A percentile compares a stretch with the other conserved stretches of the same genome.
Evolutionary conservation across 2,113 vertebrate species (phyloP).

Genomic region (Menura novaehollandiae): DNA sequence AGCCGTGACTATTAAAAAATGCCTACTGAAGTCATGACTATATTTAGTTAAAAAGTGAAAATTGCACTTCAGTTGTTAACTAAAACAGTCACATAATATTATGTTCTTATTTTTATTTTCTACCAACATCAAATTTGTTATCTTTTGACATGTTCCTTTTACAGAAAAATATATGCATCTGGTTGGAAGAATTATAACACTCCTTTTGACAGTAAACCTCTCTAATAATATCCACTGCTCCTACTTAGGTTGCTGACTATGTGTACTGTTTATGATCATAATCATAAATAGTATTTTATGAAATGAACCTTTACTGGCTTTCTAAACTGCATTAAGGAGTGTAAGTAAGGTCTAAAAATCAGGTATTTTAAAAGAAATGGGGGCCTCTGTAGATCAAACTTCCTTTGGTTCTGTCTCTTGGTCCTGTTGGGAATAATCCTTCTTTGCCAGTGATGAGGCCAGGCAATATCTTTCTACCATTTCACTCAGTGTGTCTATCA

Average conservation of each 20-base stretch:
- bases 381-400: neutral
- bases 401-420: neutral
- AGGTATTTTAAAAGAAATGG: neutral
- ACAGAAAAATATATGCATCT: neutral
- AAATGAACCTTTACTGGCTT: neutral
- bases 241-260: neutral
- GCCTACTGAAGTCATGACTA: neutral
- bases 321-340: neutral
- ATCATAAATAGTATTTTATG: neutral
- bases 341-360: neutral
- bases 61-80: neutral
- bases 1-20: neutral
- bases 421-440: neutral
- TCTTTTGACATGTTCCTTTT: neutral
- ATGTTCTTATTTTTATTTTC: neutral
- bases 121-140: neutral
- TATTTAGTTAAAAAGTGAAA: neutral
- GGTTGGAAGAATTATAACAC: neutral
- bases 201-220: neutral
- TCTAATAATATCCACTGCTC: neutral
- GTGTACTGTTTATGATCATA: neutral
- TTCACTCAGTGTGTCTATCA: neutral
- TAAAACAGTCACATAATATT: neutral
- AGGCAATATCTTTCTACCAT: neutral
- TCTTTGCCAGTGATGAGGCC: neutral